Percentiles rank a stretch among this genome's conserved stretches.
Conservation (phyloP, 35 echinoderm and acorn worm species). For the Apostichopus parvimensis region DNA sequence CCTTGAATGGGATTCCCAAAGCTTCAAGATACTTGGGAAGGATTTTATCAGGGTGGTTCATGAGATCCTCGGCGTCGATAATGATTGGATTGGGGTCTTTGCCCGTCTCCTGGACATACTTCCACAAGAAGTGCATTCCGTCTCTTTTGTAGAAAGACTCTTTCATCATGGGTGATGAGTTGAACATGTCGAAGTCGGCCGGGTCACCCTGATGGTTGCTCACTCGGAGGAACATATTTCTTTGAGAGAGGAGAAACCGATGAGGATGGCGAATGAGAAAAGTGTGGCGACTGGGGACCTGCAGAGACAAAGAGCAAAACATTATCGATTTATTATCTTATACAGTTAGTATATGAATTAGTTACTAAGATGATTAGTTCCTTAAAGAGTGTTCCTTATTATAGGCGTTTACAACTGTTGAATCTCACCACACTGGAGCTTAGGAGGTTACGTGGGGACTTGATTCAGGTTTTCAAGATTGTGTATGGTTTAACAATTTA, state of each 20-base stretch:
- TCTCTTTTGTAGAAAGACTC: background rate
- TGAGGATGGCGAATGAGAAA: too few species aligned
- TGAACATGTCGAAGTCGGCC: background rate
- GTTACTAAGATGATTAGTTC: too few species aligned
- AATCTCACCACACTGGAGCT: too few species aligned
- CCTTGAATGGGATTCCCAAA: slow-evolving; percentile 52
- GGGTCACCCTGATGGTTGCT: background rate
- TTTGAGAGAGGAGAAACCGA: slow-evolving; percentile 3
- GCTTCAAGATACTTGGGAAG: slow-evolving; percentile 56
- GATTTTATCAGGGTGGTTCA: slow-evolving; percentile 53
- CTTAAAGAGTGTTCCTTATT: too few species aligned
- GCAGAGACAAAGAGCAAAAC: background rate
- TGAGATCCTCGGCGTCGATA: slow-evolving; percentile 69
- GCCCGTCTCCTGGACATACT: background rate
- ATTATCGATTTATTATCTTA: too few species aligned
- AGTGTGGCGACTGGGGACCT: slow-evolving; percentile 53
- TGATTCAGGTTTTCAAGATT: too few species aligned
- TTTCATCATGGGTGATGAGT: background rate
- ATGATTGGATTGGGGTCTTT: slow-evolving; percentile 42
- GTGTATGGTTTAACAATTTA: too few species aligned
- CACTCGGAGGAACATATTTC: background rate
- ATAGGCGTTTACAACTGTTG: too few species aligned
- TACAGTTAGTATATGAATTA: too few species aligned
- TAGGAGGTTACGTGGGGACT: too few species aligned
- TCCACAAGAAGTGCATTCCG: slow-evolving; percentile 2